Evolutionary conservation across 2,888 invertebrate genomes (phyloP), one percentile per base, ranked within the genome.

Genomic region (Pardosa pseudoannulata): DNA sequence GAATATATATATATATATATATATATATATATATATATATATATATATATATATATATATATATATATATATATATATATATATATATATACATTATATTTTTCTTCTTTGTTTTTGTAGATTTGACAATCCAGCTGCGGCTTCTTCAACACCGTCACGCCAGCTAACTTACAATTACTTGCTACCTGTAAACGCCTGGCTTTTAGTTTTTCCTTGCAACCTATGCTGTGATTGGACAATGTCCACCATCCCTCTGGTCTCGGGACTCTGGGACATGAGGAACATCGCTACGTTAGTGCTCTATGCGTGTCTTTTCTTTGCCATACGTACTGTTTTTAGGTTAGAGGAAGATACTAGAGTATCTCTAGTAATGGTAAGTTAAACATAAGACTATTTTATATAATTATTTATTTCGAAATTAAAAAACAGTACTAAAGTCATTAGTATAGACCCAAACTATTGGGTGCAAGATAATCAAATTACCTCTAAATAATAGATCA

Each of bases 211-310:
- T 90, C 98, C 98, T 1, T 95, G 95, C 89, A 94, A 96, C 90
- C 93, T 98, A 83, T 98, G 98, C 93, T 98, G 98, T 92, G 98
- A 98, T 93, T 98, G 98, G 98, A 98, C 98, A 68, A 98, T 98
- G 98, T 98, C 97, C 79, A 97, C 97, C 6, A 95, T 98, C 80
- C 96, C 97, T 0, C 92, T 98, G 79, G 93, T 98, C 70, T 94
- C 95, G 89, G 94, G 95, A 46, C 93, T 97, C 91, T 91, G 93
- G 9, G 98, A 98, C 92, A 92, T 93, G 0, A 93, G 98, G 65
- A 98, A 98, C 92, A 89, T 97, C 67, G 94, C 95, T 23, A 98
- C 97, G 0, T 68, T 96, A 31, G 92, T 93, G 0, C 93, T 96
- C 62, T 95, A 95, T 89, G 91, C 93, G 0, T 93, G 93, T 41